A percentile compares a stretch with the other conserved stretches of the same genome.
phyloP scores from a whole-genome alignment of 2,888 invertebrate species.

The Stratiomys singularior region DNA sequence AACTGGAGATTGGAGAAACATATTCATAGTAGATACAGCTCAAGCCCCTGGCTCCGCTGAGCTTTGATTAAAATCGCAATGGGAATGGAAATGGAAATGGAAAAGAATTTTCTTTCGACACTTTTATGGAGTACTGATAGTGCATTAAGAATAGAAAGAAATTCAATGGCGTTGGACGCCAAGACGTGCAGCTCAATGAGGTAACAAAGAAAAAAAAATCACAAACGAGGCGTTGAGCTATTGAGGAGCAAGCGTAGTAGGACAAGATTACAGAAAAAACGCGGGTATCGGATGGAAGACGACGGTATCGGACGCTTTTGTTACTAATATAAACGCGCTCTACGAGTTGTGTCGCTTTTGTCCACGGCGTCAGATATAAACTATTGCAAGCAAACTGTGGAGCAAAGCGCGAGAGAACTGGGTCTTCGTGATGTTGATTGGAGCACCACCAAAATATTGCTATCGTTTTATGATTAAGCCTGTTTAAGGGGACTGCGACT shows the following conservation, averaged over 20 bases:
- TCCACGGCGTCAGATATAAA: constrained; percentile 33
- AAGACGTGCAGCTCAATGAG: no score
- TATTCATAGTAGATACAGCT: constrained; percentile 23
- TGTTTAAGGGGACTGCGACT: constrained; percentile 27
- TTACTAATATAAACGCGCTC: constrained; percentile 11
- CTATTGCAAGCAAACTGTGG: constrained; percentile 21
- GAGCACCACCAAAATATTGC: constrained; percentile 31
- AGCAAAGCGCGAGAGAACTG: constrained; percentile 32
- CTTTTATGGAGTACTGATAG: constrained; percentile 26
- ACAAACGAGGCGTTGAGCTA: background rate
- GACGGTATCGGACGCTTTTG: constrained; percentile 18
- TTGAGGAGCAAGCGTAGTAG: background rate
- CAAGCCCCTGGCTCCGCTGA: background rate
- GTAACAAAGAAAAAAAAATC: no score
- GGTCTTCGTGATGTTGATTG: constrained; percentile 4
- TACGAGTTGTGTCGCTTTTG: constrained; percentile 30
- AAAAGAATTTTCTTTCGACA: constrained; percentile 39
- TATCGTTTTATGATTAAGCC: constrained; percentile 26
- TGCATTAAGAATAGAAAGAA: constrained; percentile 25
- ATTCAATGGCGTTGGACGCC: background rate
- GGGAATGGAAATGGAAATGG: constrained; percentile 38
- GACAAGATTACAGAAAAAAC: constrained; percentile 6
- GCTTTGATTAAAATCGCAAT: constrained; percentile 33
- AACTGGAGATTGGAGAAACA: constrained; percentile 27
- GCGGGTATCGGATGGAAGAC: background rate